phyloP scores from a whole-genome alignment of 1,140 invertebrate species.

The Euwallacea similis region DNA sequence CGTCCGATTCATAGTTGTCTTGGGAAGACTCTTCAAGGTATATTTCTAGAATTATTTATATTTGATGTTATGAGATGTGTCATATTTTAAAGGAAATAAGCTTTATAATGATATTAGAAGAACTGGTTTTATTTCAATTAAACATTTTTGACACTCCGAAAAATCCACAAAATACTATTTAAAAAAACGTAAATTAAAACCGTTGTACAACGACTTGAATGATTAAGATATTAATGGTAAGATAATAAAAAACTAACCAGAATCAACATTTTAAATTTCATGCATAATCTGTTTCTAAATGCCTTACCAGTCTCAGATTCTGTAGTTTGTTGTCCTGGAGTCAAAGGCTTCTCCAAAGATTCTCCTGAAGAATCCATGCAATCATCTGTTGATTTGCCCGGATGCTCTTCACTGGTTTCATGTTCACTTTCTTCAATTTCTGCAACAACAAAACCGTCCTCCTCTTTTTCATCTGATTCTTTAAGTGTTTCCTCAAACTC shows the following conservation, averaged over 20 bases:
- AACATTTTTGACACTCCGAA: neutral
- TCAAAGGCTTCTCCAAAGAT: conserved; percentile 37
- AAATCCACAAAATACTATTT: too few relatives aligned
- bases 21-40: conserved; percentile 47
- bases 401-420: conserved; percentile 7
- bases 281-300: too few relatives aligned
- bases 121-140: too few relatives aligned
- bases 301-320: conserved; percentile 50
- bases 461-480: conserved; percentile 9
- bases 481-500: neutral
- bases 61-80: neutral
- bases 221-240: too few relatives aligned
- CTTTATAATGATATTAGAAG: too few relatives aligned
- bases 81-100: neutral
- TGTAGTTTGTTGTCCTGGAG: conserved; percentile 47
- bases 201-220: too few relatives aligned
- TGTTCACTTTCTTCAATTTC: conserved; percentile 25
- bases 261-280: too few relatives aligned
- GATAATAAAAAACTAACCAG: too few relatives aligned
- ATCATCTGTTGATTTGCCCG: conserved; percentile 29
- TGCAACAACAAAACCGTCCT: conserved; percentile 11
- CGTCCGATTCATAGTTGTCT: conserved; percentile 47
- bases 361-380: conserved; percentile 32
- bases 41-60: conserved; percentile 36
- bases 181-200: too few relatives aligned